Evolutionary conservation across 2,113 vertebrate genomes (phyloP).

Genomic region (Eleginops maclovinus): DNA sequence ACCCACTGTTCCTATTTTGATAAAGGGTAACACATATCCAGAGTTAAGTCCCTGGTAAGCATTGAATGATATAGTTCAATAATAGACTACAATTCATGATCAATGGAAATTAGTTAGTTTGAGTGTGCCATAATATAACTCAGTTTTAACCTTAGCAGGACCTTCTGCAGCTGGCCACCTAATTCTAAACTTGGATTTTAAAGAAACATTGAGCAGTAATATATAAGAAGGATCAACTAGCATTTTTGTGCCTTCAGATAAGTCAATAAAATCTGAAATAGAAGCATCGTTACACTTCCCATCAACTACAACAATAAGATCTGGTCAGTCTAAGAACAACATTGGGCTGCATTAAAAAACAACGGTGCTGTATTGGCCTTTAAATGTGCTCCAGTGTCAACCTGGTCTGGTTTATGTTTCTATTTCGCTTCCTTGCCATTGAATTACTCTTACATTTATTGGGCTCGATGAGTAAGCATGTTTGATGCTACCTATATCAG

Average conservation of each 20-base stretch:
- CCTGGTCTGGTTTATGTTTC: neutral
- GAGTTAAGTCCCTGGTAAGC: neutral
- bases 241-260: neutral
- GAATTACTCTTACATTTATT: neutral
- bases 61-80: neutral
- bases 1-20: neutral
- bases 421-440: neutral
- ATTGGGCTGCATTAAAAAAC: neutral
- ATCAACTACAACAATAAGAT: neutral
- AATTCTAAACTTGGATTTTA: too few species aligned
- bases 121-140: neutral
- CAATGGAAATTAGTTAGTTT: neutral
- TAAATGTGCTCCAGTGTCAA: neutral
- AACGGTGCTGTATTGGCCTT: neutral
- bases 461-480: neutral
- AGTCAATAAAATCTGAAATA: too few species aligned
- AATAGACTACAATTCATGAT: neutral
- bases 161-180: conserved; percentile 10
- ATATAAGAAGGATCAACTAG: neutral
- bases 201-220: too few species aligned
- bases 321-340: neutral
- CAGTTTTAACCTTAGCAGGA: neutral
- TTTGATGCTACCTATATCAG: neutral
- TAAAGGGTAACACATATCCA: conserved; percentile 9
- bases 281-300: too few species aligned